Conservation (phyloP, 2,888 invertebrate genomes). For the Tubulanus polymorphus region DNA sequence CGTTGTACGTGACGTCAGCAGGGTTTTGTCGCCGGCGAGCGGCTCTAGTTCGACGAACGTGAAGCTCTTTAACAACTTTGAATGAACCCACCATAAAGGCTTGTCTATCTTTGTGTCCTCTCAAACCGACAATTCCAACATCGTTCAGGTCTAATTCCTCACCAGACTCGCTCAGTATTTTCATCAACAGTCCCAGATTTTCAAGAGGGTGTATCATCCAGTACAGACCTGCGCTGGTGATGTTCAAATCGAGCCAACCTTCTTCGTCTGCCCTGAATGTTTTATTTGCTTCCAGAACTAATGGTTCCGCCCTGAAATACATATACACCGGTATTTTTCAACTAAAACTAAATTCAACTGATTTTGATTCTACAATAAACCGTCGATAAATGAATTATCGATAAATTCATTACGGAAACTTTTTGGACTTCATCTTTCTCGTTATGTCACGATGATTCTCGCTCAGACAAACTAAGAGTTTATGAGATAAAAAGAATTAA, state of each 20-base stretch:
- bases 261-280: conserved; percentile 60
- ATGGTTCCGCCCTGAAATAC: conserved; percentile 33
- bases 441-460: neutral
- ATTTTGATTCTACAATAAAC: neutral
- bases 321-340: conserved; percentile 49
- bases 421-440: no score
- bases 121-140: conserved; percentile 74
- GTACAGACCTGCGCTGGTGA: conserved; percentile 69
- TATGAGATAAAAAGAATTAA: no score
- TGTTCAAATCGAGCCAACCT: conserved; percentile 84
- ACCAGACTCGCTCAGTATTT: conserved; percentile 46
- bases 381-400: neutral
- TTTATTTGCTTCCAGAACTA: conserved; percentile 30
- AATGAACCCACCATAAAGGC: conserved; percentile 88
- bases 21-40: no score
- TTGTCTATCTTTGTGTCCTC: conserved; percentile 73
- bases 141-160: conserved; percentile 80
- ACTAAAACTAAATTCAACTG: conserved; percentile 6
- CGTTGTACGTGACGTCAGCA: conserved; percentile 12
- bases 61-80: conserved; percentile 35
- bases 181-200: conserved; percentile 70
- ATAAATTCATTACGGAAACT: neutral
- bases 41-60: conserved; percentile 31
- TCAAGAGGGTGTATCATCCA: conserved; percentile 77
- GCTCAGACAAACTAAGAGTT: neutral